Conservation (phyloP, 2,113 vertebrate species). For the Mustela lutreola region DNA sequence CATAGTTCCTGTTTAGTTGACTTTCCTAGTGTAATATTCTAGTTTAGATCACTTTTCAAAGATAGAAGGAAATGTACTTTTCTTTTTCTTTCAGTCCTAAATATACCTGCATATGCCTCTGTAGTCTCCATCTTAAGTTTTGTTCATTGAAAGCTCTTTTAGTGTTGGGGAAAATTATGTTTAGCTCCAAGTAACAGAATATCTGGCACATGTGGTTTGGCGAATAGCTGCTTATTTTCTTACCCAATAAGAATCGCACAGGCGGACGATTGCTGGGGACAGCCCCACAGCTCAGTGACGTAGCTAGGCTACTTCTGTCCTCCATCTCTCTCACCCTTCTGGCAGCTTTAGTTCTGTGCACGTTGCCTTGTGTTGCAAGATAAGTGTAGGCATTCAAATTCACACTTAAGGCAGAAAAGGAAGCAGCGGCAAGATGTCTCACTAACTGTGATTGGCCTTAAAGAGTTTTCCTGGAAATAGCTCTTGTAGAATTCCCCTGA, state of each 20-base stretch:
- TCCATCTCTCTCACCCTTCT: not conserved
- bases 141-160: not conserved
- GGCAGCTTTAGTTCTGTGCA: not conserved
- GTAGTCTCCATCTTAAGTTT: not conserved
- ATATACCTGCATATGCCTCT: not conserved
- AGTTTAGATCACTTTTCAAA: conserved; percentile 41
- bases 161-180: not conserved
- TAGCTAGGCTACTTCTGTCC: not conserved
- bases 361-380: not conserved
- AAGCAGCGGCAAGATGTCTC: not conserved
- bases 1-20: conserved; percentile 42
- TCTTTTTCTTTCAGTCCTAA: not conserved
- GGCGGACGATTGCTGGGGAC: not conserved
- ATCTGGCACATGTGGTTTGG: not conserved
- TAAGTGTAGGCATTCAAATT: not conserved
- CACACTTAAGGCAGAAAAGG: not conserved
- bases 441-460: not conserved
- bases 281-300: not conserved
- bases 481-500: not conserved
- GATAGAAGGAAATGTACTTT: not conserved
- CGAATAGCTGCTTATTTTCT: not conserved
- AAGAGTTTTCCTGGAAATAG: not conserved
- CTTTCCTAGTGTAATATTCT: conserved; percentile 23
- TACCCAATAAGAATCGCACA: not conserved
- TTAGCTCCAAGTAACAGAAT: conserved; percentile 7